phyloP scores from a whole-genome alignment of 2,888 invertebrate genomes.

The Chalcosyrphus nemorum region DNA sequence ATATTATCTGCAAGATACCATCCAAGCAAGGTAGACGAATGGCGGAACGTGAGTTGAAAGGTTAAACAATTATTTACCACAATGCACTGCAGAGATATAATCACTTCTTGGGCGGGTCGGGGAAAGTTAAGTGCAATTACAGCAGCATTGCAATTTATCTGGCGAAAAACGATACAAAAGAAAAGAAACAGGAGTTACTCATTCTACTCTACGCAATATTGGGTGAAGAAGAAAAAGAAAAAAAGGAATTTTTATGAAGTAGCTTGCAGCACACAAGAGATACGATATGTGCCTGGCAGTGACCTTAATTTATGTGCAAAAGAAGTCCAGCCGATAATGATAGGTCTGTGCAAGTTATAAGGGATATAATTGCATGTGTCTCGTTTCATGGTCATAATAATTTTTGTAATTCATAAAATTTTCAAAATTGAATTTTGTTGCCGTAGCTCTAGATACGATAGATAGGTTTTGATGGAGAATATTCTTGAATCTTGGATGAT shows the following conservation, averaged over 20 bases:
- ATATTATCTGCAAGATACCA: conserved; percentile 46
- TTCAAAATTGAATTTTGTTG: too few relatives aligned
- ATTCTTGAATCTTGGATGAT: too few relatives aligned
- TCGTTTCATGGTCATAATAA: conserved; percentile 43
- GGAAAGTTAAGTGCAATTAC: conserved; percentile 68
- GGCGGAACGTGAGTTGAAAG: conserved; percentile 74
- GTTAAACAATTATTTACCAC: conserved; percentile 76
- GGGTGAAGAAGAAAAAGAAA: too few relatives aligned
- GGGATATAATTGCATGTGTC: conserved; percentile 32
- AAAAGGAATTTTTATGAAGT: conserved; percentile 53
- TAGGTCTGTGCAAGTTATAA: conserved; percentile 13
- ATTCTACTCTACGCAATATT: conserved; percentile 25
- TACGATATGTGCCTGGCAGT: conserved; percentile 18
- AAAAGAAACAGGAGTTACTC: background rate
- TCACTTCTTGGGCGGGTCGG: conserved; percentile 50
- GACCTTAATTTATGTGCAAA: conserved; percentile 58
- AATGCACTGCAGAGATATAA: conserved; percentile 40
- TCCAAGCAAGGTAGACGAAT: conserved; percentile 26
- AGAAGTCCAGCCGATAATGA: conserved; percentile 50
- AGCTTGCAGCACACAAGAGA: conserved; percentile 41
- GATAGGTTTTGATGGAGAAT: too few relatives aligned
- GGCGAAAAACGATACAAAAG: background rate
- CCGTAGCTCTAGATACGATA: too few relatives aligned
- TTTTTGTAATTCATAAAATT: conserved; percentile 28
- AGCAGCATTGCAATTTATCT: conserved; percentile 59